phyloP scores from a whole-genome alignment of 2,113 vertebrate species.

The Halcyon senegalensis region DNA sequence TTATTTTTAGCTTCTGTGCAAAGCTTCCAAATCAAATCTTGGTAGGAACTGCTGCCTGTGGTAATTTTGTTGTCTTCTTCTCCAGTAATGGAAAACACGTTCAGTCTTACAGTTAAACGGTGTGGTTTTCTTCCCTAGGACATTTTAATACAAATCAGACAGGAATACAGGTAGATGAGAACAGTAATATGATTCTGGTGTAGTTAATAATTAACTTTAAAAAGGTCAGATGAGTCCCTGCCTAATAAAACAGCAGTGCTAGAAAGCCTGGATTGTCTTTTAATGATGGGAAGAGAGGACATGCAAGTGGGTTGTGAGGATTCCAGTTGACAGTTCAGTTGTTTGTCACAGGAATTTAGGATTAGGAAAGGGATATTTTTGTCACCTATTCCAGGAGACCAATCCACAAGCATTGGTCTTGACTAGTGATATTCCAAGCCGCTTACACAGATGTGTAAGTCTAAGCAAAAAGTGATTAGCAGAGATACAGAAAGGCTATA shows the following conservation, averaged over 20 bases:
- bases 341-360: neutral
- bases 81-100: conserved; percentile 1
- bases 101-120: neutral
- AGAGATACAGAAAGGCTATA: neutral
- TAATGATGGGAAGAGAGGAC: neutral
- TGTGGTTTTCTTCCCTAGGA: neutral
- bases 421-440: neutral
- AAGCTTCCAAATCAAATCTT: conserved; percentile 36
- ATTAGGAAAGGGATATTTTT: neutral
- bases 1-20: conserved; percentile 24
- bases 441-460: neutral
- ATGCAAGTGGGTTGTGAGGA: neutral
- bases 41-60: neutral
- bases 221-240: neutral
- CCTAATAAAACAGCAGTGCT: neutral
- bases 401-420: neutral
- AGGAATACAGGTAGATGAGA: neutral
- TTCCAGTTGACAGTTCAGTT: neutral
- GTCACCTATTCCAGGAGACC: neutral
- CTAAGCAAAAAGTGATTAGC: neutral
- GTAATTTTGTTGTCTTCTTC: conserved; percentile 27
- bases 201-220: conserved; percentile 22
- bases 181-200: neutral
- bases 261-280: neutral
- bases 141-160: conserved; percentile 18